Base-by-base conservation (phyloP, 2,888 invertebrate genomes). In the Drosophila colorata region DNA sequence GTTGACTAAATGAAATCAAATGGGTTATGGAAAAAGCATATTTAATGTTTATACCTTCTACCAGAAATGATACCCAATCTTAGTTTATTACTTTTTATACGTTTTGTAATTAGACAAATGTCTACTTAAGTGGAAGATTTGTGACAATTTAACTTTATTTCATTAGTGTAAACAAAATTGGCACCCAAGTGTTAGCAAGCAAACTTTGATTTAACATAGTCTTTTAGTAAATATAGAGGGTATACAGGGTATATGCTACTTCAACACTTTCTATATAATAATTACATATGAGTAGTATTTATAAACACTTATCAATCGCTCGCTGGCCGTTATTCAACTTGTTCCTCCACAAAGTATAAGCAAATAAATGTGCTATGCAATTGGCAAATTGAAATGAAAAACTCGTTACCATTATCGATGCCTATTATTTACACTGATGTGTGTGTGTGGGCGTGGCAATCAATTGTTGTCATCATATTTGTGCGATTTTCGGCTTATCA, bases 401-500 rank as follows among this genome's bases (percentile, higher is more conserved):
- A 48, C 60, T 59, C 58, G 52, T 57, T 72, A 35, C 18, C 23
- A 68, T 72, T 68, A 68, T 69, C 47, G 49, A 33, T 46, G 25
- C 18, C 53, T 16, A 53, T 44, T 71, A 61, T 71, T 61, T 64
- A 13, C 25, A 67, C 23, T 31, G 14, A 14, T 53, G 47, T 35
- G 55, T 20, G 68, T 18, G 11, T 58, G 47, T 35, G 52, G 74
- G 75, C 64, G 68, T 68, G 69, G 63, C 68, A 68, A 78, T 60
- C 68, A 47, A 74, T 87, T 77, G 74, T 80, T 84, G 74, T 68
- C 72, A 69, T 69, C 84, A 67, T 74, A 71, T 64, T 71, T 74
- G 59, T 65, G 49, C 72, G 68, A 85, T 84, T 88, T 76, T 74
- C 66, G 73, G 79, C 78, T 80, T 89, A 81, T 74, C 74, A 69